Conservation (phyloP, 2,113 vertebrate genomes). For the Megaceryle maxima region DNA sequence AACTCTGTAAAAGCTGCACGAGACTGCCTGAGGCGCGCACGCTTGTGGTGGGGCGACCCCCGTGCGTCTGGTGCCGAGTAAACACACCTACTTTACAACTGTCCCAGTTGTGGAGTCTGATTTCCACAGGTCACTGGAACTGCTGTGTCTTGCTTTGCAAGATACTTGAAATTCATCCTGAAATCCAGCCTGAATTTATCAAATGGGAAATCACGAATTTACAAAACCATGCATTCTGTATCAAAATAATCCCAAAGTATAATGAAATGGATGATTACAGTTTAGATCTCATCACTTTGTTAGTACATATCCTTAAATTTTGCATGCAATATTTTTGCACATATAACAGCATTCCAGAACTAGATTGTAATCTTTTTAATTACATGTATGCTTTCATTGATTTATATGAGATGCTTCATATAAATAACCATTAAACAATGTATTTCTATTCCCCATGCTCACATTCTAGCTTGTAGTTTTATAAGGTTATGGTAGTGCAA, state of each 20-base stretch:
- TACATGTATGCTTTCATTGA: neutral
- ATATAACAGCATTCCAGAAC: neutral
- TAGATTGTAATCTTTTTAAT: neutral
- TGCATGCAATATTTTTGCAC: neutral
- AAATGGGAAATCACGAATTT: neutral
- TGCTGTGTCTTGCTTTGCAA: neutral
- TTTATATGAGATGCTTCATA: neutral
- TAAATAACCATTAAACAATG: neutral
- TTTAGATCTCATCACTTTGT: neutral
- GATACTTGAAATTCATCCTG: neutral
- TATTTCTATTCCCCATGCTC: neutral
- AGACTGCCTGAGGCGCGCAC: too few species aligned
- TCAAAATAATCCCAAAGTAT: neutral
- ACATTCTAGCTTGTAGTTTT: neutral
- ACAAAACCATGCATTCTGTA: neutral
- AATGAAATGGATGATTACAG: neutral
- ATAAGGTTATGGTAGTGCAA: neutral
- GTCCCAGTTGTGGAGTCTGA: too few species aligned
- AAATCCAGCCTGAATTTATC: neutral
- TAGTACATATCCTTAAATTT: neutral
- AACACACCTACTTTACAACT: too few species aligned
- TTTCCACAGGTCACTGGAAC: neutral
- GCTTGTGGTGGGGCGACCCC: too few species aligned
- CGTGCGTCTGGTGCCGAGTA: too few species aligned
- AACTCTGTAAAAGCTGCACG: too few species aligned